Percentiles rank a stretch among this genome's conserved stretches.
Conservation (phyloP, 2,113 vertebrate genomes). For the Bubalus kerabau region DNA sequence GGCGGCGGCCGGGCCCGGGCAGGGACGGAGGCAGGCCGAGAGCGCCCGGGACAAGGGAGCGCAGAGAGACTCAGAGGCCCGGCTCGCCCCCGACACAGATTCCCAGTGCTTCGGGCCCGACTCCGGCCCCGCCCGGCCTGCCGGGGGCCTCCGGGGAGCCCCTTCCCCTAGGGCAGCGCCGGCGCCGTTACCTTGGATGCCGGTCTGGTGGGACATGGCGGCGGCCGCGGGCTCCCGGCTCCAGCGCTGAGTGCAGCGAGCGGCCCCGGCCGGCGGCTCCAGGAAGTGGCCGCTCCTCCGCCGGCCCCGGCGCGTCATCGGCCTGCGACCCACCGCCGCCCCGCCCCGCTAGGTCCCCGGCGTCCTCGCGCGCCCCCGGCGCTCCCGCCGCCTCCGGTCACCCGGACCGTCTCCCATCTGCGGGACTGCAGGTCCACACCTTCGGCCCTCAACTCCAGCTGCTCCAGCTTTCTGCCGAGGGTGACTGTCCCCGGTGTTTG, state of each 20-base stretch:
- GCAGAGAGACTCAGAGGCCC: not conserved
- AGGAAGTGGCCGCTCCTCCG: constrained; percentile 48
- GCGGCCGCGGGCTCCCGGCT: constrained; percentile 23
- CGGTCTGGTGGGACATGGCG: constrained; percentile 94
- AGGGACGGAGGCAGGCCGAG: not conserved
- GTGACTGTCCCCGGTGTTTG: accelerated
- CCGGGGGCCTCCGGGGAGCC: not conserved
- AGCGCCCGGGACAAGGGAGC: not conserved
- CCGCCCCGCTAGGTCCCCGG: not conserved
- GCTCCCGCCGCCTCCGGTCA: accelerated
- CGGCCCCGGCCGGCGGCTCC: constrained; percentile 46
- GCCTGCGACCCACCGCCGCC: constrained; percentile 39
- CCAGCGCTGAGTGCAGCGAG: not conserved
- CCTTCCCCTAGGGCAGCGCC: not conserved
- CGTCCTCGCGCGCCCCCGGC: accelerated
- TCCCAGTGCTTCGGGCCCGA: not conserved
- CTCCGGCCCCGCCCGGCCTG: not conserved
- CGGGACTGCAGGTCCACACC: accelerated
- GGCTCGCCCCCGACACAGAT: not conserved
- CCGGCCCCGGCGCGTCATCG: constrained; percentile 34
- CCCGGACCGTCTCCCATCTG: accelerated
- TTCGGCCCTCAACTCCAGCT: accelerated
- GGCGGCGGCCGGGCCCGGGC: not conserved
- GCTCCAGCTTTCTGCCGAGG: accelerated
- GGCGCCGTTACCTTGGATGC: constrained; percentile 90